These are phyloP conservation scores for Trinorchestia longiramus DNA, from an alignment of 1,140 invertebrate species.

Conservation along the genomic window DNA sequence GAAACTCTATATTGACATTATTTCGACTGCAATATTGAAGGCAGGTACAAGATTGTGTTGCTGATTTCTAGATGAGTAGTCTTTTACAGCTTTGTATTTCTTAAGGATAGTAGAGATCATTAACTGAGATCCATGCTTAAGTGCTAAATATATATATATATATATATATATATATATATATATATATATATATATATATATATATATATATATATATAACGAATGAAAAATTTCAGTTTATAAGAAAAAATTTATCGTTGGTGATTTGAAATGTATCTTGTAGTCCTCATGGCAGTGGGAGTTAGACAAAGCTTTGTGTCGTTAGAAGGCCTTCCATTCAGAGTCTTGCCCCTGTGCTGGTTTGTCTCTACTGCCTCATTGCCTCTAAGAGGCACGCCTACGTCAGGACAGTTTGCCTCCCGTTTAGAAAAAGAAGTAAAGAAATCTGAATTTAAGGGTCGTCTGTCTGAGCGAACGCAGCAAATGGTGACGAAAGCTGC, in stretches of 20 bases:
- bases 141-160: neutral
- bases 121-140: neutral
- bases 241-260: neutral
- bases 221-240: neutral
- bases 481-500: conserved; percentile 76
- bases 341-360: neutral
- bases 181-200: neutral
- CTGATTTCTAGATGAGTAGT: neutral
- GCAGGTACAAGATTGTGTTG: neutral
- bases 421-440: conserved; percentile 25
- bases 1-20: neutral
- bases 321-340: neutral
- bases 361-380: neutral
- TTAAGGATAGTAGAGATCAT: neutral
- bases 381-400: neutral
- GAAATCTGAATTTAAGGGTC: neutral
- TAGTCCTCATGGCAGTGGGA: neutral
- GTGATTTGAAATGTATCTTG: neutral
- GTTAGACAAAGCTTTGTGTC: neutral
- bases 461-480: neutral
- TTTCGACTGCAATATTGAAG: neutral
- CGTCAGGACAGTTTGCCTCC: neutral
- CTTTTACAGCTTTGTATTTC: neutral
- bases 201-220: neutral
- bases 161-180: neutral